These are phyloP conservation scores for Ascaphus truei DNA, from an alignment of 2,113 vertebrate genomes.

Conservation along the genomic window DNA sequence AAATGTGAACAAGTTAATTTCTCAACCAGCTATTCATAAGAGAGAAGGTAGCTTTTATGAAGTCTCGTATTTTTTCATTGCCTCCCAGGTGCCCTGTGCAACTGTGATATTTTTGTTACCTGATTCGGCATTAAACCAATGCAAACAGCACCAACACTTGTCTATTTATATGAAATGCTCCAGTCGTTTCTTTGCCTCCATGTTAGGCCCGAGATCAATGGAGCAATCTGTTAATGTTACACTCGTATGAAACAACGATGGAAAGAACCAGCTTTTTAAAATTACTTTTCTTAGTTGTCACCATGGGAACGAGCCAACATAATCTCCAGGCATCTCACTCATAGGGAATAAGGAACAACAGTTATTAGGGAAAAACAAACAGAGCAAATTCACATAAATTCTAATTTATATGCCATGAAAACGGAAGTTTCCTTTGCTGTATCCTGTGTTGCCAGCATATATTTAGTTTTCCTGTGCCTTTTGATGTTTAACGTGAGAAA, in stretches of 20 bases:
- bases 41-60: constrained; percentile 49
- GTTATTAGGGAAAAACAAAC: constrained; percentile 35
- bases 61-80: constrained; percentile 35
- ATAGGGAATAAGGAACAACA: constrained; percentile 42
- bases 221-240: constrained; percentile 50
- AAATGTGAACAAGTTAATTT: constrained; percentile 32
- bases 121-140: constrained; percentile 52
- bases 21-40: constrained; percentile 50
- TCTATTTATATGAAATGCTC: constrained; percentile 53
- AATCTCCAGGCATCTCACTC: constrained; percentile 50
- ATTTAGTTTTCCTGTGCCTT: not conserved
- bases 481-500: constrained; percentile 3
- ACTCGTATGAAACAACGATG: constrained; percentile 57
- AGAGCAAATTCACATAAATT: constrained; percentile 43
- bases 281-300: constrained; percentile 58
- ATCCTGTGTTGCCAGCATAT: constrained; percentile 22
- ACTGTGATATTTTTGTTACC: constrained; percentile 67
- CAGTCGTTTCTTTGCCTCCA: constrained; percentile 46
- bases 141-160: constrained; percentile 56
- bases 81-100: constrained; percentile 56
- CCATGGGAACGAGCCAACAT: constrained; percentile 61
- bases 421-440: constrained; percentile 27
- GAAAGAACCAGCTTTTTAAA: constrained; percentile 53
- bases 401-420: constrained; percentile 34
- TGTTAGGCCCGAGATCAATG: constrained; percentile 44